Evolutionary conservation across 2,888 invertebrate species (phyloP), one percentile per base, ranked within the genome.

Genomic region (Clusia tigrina): DNA sequence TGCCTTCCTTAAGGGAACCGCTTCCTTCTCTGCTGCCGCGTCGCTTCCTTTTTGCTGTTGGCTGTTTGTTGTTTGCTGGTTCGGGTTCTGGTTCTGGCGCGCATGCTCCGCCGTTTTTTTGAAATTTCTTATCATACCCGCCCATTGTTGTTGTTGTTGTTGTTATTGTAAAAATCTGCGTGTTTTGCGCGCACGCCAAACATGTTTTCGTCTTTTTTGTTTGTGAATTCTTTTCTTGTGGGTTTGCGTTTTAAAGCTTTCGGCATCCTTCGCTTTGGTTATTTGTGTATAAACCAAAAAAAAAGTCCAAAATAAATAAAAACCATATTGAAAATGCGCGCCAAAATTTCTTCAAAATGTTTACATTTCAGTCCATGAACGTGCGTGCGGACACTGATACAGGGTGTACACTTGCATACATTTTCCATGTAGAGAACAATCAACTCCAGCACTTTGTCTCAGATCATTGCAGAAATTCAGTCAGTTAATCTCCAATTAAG

Each of bases 161-260:
- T 55, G 10, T 46, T 25, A 9, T 62, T 67, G 67, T 69, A 69
- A 68, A 67, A 68, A 69, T 68, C 73, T 67, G 68, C 73, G 77
- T 78, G 68, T 68, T 68, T 74, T 67, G 69, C 73, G 77, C 77
- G 76, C 77, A 77, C 77, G 78, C 76, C 77, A 77, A 74, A 76
- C 69, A 64, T 68, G 70, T 48, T 48, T 32, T 9, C 12, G 6
- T 46, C 18, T 25, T 26, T 57, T 23, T 57, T 24, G 1, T 25
- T 15, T 26, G 23, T 25, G 17, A 20, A 2, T 54, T 54, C 9
- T 25, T 54, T 62, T 65, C 60, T 71, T 73, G 63, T 64, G 58
- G 46, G 51, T 62, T 63, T 61, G 26, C 58, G 52, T 22, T 59
- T 51, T 26, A 71, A 71, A 73, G 71, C 67, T 56, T 56, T 56